Evolutionary conservation across 2,888 invertebrate species (phyloP).

Genomic region (Mimachlamys varia): DNA sequence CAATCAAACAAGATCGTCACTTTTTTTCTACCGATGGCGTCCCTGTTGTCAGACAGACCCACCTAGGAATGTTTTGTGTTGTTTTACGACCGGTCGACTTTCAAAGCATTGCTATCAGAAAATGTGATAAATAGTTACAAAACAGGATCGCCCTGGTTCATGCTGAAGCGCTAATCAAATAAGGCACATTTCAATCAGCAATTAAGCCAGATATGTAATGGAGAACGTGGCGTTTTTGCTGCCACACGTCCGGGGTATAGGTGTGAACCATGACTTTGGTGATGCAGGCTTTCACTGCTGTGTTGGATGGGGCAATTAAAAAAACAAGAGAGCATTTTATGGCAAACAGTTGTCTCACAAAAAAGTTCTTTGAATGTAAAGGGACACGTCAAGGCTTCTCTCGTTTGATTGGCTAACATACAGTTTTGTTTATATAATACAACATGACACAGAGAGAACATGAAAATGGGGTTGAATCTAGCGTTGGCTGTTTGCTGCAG

Average conservation of each 20-base stretch:
- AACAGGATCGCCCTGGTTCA: background rate
- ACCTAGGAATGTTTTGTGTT: background rate
- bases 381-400: background rate
- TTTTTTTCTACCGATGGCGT: background rate
- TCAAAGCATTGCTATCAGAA: background rate
- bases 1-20: conserved; percentile 24
- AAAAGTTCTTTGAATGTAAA: background rate
- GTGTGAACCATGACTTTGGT: background rate
- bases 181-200: background rate
- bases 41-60: background rate
- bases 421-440: background rate
- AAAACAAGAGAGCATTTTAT: conserved; percentile 28
- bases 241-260: background rate
- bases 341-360: background rate
- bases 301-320: background rate
- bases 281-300: background rate
- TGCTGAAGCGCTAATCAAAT: background rate
- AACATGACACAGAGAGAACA: background rate
- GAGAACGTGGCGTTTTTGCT: background rate
- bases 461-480: background rate
- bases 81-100: background rate
- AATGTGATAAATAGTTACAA: background rate
- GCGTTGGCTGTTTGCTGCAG: too few species aligned
- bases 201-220: background rate
- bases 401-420: conserved; percentile 1